Base-by-base conservation (phyloP, 2,888 invertebrate genomes). In the Ethmia dodecea region DNA sequence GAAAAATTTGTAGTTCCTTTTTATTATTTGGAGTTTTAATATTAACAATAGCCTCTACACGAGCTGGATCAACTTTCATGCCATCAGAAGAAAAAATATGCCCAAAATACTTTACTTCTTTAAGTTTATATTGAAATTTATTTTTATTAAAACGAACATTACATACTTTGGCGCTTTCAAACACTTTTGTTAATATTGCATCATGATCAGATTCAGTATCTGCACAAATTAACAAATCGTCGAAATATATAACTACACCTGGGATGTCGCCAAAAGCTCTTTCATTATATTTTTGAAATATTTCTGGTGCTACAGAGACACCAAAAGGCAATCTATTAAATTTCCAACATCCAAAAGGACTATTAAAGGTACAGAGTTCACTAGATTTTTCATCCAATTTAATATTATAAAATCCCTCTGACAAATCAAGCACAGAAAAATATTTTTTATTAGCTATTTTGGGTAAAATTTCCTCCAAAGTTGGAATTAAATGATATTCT, bases 251-350 rank as follows among this genome's bases (percentile, higher is more conserved):
- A 8, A 55, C 31, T 6, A 64, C 54, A 4, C 60, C 55, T 10
- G 52, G 46, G 18, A 67, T 63, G 28, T 61, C 58, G 13, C 56
- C 63, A 43, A 66, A 68, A 13, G 55, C 47, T 13, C 40, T 42
- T 14, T 49, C 44, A 42, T 58, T 62, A 33, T 45, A 49, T 16
- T 44, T 43, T 37, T 68, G 60, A 44, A 66, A 66, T 9, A 62
- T 55, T 48, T 65, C 69, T 3, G 62, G 52, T 3, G 60, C 54
- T 2, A 46, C 38, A 9, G 48, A 55, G 4, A 68, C 13, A 0
- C 64, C 66, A 52, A 66, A 68, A 2, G 67, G 57, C 18, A 65
- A 15, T 13, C 64, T 46, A 22, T 41, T 35, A 44, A 55, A 69
- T 39, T 49, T 43, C 42, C 49, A 55, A 34, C 43, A 43, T 0